Percentiles rank a stretch among this genome's conserved stretches.
Evolutionary conservation across 2,113 vertebrate species (phyloP).

Genomic region (Podiceps cristatus): DNA sequence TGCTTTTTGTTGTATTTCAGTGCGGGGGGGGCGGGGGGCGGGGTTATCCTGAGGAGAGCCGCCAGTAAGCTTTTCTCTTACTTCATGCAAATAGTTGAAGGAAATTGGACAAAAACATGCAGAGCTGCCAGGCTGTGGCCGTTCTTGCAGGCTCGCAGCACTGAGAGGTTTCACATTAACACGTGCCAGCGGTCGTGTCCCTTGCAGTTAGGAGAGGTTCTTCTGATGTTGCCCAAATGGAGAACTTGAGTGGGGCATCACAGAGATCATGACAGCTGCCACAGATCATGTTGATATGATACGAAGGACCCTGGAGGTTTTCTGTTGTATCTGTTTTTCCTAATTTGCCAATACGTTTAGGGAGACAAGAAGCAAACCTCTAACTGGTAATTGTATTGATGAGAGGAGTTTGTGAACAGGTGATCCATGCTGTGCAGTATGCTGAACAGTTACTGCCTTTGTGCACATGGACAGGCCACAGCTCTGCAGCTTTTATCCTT

Average conservation of each 20-base stretch:
- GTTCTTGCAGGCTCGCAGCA: not conserved
- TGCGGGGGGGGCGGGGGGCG: too few relatives aligned
- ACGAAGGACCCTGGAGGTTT: not conserved
- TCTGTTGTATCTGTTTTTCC: not conserved
- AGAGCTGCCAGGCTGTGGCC: not conserved
- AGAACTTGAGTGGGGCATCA: not conserved
- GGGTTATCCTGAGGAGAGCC: not conserved
- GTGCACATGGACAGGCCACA: not conserved
- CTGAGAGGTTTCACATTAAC: not conserved
- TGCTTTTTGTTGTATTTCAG: slow-evolving; percentile 47
- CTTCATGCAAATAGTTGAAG: slow-evolving; percentile 26
- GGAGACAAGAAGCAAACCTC: not conserved
- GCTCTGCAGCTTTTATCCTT: not conserved
- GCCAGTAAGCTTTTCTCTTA: not conserved
- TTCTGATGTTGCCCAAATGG: not conserved
- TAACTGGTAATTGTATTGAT: not conserved
- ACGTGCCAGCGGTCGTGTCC: not conserved
- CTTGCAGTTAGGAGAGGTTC: not conserved
- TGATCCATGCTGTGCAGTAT: not conserved
- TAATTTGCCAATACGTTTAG: not conserved
- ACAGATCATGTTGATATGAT: not conserved
- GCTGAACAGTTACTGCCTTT: not conserved
- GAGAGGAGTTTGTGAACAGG: not conserved
- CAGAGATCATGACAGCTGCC: not conserved
- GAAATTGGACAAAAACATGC: not conserved